Evolutionary conservation across 2,888 invertebrate species (phyloP).

Genomic region (Lithophane ornitopus): DNA sequence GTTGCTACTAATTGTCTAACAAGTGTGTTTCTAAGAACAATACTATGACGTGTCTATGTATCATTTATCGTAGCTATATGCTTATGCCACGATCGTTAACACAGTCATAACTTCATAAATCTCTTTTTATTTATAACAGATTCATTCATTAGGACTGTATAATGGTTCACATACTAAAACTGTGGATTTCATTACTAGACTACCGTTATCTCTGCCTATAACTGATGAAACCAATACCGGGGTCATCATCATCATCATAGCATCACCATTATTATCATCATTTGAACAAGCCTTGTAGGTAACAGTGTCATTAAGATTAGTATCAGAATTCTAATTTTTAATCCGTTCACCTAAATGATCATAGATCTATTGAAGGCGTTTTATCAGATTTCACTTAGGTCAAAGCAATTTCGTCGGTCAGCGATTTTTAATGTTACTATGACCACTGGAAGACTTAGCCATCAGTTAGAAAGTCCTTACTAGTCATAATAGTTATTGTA

Average conservation of each 20-base stretch:
- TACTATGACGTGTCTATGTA: slow-evolving; percentile 42
- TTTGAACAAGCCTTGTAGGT: not conserved
- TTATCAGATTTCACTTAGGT: slow-evolving; percentile 22
- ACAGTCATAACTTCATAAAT: slow-evolving; percentile 11
- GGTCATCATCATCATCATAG: no score
- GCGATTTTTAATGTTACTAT: not conserved
- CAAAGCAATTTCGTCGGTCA: not conserved
- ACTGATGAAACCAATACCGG: no score
- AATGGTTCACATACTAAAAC: slow-evolving; percentile 13
- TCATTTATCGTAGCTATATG: slow-evolving; percentile 27
- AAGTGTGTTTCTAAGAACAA: slow-evolving; percentile 46
- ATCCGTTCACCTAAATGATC: not conserved
- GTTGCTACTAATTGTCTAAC: slow-evolving; percentile 35
- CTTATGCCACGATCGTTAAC: slow-evolving; percentile 19
- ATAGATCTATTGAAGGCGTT: slow-evolving; percentile 4
- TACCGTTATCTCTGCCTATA: not conserved
- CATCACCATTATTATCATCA: no score
- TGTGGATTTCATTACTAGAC: not conserved
- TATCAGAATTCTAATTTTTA: slow-evolving; percentile 2
- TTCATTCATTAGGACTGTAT: not conserved
- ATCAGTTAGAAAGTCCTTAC: not conserved
- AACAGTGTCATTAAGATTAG: not conserved
- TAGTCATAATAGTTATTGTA: not conserved
- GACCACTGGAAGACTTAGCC: not conserved
- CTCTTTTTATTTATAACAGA: slow-evolving; percentile 25